These are phyloP conservation scores for Muscicapa comitata DNA, from an alignment of 2,797 vertebrate species.

Conservation along the genomic window DNA sequence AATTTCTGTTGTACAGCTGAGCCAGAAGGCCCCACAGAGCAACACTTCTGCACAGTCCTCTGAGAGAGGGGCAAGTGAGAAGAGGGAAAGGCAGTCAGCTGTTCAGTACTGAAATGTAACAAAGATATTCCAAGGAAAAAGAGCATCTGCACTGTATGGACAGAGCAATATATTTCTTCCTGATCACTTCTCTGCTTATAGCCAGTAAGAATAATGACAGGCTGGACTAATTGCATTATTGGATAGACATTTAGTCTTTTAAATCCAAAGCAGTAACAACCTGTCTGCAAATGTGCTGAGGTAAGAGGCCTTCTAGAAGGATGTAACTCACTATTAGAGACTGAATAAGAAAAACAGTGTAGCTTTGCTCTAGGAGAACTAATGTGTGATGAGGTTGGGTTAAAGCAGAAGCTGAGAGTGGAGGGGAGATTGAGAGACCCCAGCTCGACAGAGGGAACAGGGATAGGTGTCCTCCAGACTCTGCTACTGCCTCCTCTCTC, in stretches of 20 bases:
- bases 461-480: background rate
- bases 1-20: background rate
- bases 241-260: conserved; percentile 53
- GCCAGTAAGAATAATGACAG: background rate
- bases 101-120: background rate
- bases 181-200: background rate
- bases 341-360: background rate
- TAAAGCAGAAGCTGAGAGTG: background rate
- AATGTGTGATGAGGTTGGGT: background rate
- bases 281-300: background rate
- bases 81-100: background rate
- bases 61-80: rapidly evolving
- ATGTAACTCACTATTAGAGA: background rate
- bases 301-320: background rate
- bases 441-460: rapidly evolving
- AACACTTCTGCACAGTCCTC: rapidly evolving
- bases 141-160: rapidly evolving
- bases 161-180: background rate
- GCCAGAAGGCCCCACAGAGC: background rate
- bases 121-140: background rate
- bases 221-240: conserved; percentile 42
- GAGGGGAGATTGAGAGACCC: background rate
- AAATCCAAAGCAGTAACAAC: conserved; percentile 39
- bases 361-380: background rate
- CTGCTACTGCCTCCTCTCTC: background rate